Conservation (phyloP, 2,888 invertebrate genomes). For the Heteropelma amictum region DNA sequence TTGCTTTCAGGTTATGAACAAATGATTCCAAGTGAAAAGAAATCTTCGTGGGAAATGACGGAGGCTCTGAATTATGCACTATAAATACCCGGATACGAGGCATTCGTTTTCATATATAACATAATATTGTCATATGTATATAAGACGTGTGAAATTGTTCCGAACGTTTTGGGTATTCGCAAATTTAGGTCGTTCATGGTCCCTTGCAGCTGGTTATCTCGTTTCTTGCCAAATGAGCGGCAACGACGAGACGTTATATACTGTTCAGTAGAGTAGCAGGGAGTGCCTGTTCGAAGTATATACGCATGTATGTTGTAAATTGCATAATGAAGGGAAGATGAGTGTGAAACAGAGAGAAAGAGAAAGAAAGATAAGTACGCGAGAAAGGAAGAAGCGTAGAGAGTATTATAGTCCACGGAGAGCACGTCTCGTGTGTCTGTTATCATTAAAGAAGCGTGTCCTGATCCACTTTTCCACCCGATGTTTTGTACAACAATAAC, state of each 20-base stretch:
- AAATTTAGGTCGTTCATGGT: constrained; percentile 27
- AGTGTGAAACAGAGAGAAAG: not conserved
- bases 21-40: too few species aligned
- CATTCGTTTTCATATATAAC: too few species aligned
- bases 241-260: constrained; percentile 9
- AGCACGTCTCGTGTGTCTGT: constrained; percentile 49
- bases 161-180: not conserved
- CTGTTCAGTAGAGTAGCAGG: not conserved
- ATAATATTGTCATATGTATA: too few species aligned
- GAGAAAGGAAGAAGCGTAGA: not conserved
- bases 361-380: not conserved
- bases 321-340: constrained; percentile 35
- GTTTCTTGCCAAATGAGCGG: constrained; percentile 13
- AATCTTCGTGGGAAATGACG: too few species aligned
- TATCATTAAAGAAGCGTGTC: constrained; percentile 52
- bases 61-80: too few species aligned
- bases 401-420: constrained; percentile 15
- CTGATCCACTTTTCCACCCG: constrained; percentile 53
- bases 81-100: too few species aligned
- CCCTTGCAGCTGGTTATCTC: constrained; percentile 23
- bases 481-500: constrained; percentile 59
- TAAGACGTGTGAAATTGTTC: not conserved
- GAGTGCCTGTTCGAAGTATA: not conserved
- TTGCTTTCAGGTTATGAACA: too few species aligned
- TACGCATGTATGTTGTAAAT: constrained; percentile 30